A percentile compares a stretch with the other conserved stretches of the same genome.
phyloP scores from a whole-genome alignment of 2,888 invertebrate genomes.

The Petrolisthes cinctipes region DNA sequence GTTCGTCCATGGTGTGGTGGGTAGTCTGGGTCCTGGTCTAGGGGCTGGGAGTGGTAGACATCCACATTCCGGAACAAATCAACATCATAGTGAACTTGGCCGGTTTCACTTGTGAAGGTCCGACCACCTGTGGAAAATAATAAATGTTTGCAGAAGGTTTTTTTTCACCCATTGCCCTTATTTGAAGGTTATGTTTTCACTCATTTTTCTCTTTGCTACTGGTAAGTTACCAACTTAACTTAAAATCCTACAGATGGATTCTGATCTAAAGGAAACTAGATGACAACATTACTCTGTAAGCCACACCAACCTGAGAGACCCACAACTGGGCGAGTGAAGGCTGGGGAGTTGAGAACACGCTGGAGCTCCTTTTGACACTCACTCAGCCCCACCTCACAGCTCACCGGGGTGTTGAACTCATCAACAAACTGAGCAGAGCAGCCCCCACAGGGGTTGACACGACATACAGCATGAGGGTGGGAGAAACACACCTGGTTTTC shows the following conservation, averaged over 20 bases:
- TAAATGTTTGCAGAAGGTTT: background rate
- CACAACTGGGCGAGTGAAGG: slow-evolving; percentile 60
- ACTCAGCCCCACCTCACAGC: slow-evolving; percentile 67
- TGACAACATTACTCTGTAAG: background rate
- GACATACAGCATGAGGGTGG: slow-evolving; percentile 68
- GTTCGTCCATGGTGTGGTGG: slow-evolving; percentile 24
- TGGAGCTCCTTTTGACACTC: slow-evolving; percentile 68
- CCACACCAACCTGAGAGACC: slow-evolving; percentile 36
- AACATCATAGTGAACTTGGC: slow-evolving; percentile 52
- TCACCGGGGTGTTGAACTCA: slow-evolving; percentile 67
- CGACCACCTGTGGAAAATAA: background rate
- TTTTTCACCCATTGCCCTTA: too few relatives aligned
- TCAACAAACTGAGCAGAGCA: slow-evolving; percentile 68
- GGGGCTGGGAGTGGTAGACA: slow-evolving; percentile 45
- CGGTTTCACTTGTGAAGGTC: background rate
- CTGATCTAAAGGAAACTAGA: background rate
- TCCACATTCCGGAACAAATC: slow-evolving; percentile 56
- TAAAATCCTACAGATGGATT: background rate
- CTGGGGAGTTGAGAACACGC: slow-evolving; percentile 67
- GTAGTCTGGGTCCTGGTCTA: slow-evolving; percentile 13
- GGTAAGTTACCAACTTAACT: too few relatives aligned
- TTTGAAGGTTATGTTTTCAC: too few relatives aligned
- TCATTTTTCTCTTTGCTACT: too few relatives aligned
- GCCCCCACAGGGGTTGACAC: slow-evolving; percentile 69
- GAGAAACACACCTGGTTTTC: slow-evolving; percentile 68